A percentile compares a stretch with the other conserved stretches of the same genome.
These are phyloP conservation scores for Gastrophryne carolinensis DNA, from an alignment of 2,797 vertebrate genomes.

Conservation along the genomic window DNA sequence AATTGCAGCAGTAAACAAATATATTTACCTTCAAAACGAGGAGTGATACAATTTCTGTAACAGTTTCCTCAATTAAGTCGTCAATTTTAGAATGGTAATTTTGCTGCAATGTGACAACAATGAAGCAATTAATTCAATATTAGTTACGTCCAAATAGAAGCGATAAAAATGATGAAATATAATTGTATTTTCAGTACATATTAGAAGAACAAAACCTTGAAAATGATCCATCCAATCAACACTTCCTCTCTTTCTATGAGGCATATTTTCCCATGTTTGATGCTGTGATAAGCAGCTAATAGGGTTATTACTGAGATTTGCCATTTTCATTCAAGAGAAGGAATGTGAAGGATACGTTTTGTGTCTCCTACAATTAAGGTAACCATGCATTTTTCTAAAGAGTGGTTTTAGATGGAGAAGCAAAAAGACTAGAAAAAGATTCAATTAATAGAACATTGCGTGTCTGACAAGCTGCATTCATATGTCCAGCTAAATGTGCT, in stretches of 20 bases:
- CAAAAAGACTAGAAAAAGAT: constrained; percentile 88
- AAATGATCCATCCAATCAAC: constrained; percentile 74
- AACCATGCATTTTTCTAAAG: constrained; percentile 87
- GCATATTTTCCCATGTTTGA: constrained; percentile 82
- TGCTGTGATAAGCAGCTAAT: constrained; percentile 96
- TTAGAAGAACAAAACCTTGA: constrained; percentile 71
- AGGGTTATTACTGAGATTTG: constrained; percentile 87
- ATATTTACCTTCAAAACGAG: constrained; percentile 89
- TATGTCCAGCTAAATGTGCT: constrained; percentile 78
- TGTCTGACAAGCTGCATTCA: constrained; percentile 87
- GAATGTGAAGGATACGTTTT: constrained; percentile 99
- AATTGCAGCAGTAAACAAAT: no score
- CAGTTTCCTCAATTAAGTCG: constrained; percentile 89
- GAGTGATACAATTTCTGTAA: constrained; percentile 90
- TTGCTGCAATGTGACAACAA: constrained; percentile 77
- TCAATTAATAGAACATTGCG: constrained; percentile 97
- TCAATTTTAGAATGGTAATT: constrained; percentile 98
- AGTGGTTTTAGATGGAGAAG: constrained; percentile 80
- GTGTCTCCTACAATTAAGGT: constrained; percentile 89
- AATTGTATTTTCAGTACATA: constrained; percentile 61
- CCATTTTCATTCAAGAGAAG: constrained; percentile 84
- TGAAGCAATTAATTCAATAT: constrained; percentile 51
- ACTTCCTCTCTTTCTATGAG: constrained; percentile 67
- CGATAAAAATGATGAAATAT: constrained; percentile 62
- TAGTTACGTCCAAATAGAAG: constrained; percentile 44